These are phyloP conservation scores for Puma concolor DNA, from an alignment of 2,113 vertebrate species.

Conservation along the genomic window DNA sequence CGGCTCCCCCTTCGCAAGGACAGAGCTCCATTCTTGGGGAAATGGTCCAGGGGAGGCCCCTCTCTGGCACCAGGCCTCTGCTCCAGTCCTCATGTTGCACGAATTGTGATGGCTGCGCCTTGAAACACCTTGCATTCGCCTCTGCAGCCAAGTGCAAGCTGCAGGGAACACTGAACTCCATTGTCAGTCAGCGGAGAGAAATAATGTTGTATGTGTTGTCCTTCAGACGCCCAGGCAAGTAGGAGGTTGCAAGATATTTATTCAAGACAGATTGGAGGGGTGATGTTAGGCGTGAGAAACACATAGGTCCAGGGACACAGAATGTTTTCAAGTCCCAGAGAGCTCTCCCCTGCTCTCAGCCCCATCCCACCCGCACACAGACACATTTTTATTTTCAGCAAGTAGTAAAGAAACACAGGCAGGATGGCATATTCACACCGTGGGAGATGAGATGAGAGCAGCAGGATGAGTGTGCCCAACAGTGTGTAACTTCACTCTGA, in stretches of 20 bases:
- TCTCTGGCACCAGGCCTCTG: neutral
- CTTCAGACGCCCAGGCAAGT: conserved; percentile 54
- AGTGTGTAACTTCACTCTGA: neutral
- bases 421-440: neutral
- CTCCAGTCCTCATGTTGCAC: neutral
- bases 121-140: neutral
- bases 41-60: neutral
- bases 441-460: neutral
- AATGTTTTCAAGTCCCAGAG: conserved; percentile 20
- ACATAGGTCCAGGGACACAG: neutral
- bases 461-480: neutral
- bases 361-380: neutral
- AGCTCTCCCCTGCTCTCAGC: neutral
- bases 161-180: conserved; percentile 23
- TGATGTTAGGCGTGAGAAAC: conserved; percentile 15
- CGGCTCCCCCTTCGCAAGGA: neutral
- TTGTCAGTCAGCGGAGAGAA: conserved; percentile 52
- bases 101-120: neutral
- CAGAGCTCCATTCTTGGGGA: conserved; percentile 1
- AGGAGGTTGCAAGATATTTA: conserved; percentile 44
- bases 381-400: conserved; percentile 25
- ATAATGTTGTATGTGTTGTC: conserved; percentile 37
- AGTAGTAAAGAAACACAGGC: neutral
- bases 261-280: conserved; percentile 51
- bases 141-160: neutral